A percentile compares a stretch with the other conserved stretches of the same genome.
Conservation (phyloP, 2,113 vertebrate genomes). For the Trichechus manatus region DNA sequence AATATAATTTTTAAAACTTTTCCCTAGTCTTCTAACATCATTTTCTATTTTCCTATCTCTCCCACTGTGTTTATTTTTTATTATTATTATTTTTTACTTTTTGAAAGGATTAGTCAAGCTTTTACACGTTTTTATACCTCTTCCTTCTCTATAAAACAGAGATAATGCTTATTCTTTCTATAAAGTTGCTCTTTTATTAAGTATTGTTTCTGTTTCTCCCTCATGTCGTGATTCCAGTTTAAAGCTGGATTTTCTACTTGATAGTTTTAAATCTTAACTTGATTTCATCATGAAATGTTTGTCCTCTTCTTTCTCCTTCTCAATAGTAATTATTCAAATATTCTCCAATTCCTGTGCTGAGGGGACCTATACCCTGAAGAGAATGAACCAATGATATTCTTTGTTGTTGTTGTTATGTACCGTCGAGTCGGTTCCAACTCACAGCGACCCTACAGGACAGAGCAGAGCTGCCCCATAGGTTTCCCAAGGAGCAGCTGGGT, state of each 20-base stretch:
- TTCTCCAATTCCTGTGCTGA: not conserved
- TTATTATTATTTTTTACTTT: constrained; percentile 10
- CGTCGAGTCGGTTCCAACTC: no score
- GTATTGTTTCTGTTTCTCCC: constrained; percentile 15
- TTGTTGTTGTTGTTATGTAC: no score
- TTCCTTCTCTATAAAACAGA: not conserved
- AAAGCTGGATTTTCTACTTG: constrained; percentile 17
- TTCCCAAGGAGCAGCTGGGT: no score
- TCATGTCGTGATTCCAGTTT: constrained; percentile 4
- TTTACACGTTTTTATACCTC: not conserved
- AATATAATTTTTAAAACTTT: constrained; percentile 25
- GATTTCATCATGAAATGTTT: not conserved
- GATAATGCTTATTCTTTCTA: constrained; percentile 5
- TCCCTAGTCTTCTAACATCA: not conserved
- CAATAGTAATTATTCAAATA: constrained; percentile 42
- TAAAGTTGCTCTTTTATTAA: constrained; percentile 14
- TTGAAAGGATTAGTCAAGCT: not conserved
- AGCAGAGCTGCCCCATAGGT: no score
- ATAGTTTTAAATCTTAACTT: constrained; percentile 38
- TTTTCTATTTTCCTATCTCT: constrained; percentile 14
- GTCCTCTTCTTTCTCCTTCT: not conserved
- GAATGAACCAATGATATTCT: constrained; percentile 3
- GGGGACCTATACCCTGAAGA: not conserved
- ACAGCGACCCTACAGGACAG: no score
- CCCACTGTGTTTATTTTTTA: not conserved